Evolutionary conservation across 2,888 invertebrate species (phyloP), one percentile per base, ranked within the genome.

Genomic region (Drosophila incognita): DNA sequence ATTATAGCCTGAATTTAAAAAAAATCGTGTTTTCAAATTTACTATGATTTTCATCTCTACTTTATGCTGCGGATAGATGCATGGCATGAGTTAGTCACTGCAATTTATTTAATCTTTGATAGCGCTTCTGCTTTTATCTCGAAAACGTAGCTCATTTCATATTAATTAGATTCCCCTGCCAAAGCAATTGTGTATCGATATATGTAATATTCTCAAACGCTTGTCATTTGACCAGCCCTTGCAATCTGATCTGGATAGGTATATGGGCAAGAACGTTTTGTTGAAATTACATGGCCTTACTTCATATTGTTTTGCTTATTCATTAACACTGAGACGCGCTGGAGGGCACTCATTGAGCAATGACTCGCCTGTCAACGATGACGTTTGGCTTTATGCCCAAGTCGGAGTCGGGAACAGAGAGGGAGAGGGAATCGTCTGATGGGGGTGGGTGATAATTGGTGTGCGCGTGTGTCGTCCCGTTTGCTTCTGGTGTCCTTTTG

Each of bases 391-490:
- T 83, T 87, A 71, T 80, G 79, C 29, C 29, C 42, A 35, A 53
- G 59, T 24, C 66, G 42, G 27, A 60, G 56, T 36, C 36, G 49
- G 13, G 8, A 4, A 15, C 2, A 11, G 33, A 52, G 36, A 2
- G 36, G 29, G 48, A n/a, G 29, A 29, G 63, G 21, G 31, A 8
- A n/a, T n/a, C 4, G 51, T 31, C 18, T 36, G 67, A 68, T 62
- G 78, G 78, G 83, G 87, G 79, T 79, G 83, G 83, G 79, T 87
- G 84, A 85, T 84, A 84, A 84, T 87, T 87, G 87, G 58, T 74
- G 69, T 57, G 62, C 69, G 79, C 82, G 82, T 72, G 80, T 82
- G 82, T 70, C 81, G 69, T 53, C 58, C 53, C 51, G 61, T 70
- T 70, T 70, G 70, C 66, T 53, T 42, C 66, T 65, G 69, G 73